Conservation (phyloP, 2,797 vertebrate species). For the Sitta carolinensis region DNA sequence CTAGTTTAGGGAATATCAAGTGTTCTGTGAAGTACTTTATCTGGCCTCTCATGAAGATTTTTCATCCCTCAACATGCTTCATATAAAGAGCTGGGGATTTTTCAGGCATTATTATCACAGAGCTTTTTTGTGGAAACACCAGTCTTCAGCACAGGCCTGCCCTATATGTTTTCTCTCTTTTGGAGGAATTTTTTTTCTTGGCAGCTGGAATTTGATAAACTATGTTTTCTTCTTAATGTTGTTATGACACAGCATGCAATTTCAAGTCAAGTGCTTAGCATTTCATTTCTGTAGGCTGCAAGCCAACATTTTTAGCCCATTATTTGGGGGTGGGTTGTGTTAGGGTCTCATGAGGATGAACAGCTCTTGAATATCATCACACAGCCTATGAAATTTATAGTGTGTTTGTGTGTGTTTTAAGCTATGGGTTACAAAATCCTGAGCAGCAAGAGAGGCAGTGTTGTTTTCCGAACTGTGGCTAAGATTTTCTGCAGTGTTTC, state of each 20-base stretch:
- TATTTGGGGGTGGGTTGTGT: neutral
- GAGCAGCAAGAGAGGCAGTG: neutral
- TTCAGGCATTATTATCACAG: neutral
- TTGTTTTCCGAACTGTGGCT: accelerated
- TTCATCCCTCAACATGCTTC: neutral
- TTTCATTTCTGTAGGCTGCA: neutral
- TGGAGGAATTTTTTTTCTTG: neutral
- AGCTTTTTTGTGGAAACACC: neutral
- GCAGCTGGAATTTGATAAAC: neutral
- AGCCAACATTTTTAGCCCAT: neutral
- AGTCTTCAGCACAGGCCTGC: neutral
- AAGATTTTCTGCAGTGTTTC: neutral
- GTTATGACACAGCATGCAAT: neutral
- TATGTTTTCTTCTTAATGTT: neutral
- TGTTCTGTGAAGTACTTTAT: neutral
- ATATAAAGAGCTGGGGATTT: neutral
- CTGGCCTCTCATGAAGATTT: neutral
- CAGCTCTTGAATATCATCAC: neutral
- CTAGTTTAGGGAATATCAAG: neutral
- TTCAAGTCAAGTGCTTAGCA: neutral
- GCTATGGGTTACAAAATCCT: neutral
- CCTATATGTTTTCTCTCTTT: neutral
- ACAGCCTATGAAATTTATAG: neutral
- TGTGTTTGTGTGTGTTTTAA: neutral
- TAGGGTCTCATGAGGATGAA: neutral